phyloP scores from a whole-genome alignment of 2,113 vertebrate genomes.

The Lepus timidus region DNA sequence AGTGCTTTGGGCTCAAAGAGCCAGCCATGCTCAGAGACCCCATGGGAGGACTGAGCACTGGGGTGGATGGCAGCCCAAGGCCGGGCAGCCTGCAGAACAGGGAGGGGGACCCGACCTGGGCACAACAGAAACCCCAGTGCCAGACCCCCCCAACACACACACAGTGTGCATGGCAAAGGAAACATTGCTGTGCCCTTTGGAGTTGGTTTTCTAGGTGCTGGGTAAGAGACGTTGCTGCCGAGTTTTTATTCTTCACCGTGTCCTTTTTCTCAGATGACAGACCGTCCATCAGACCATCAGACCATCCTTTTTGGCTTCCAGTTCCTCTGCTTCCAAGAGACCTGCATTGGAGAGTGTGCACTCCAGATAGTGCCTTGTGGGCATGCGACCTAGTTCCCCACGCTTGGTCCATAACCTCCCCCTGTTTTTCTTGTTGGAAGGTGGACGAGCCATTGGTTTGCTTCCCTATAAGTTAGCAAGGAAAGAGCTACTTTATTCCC shows the following conservation, averaged over 20 bases:
- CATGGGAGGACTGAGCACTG: background rate
- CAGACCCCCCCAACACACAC: no score
- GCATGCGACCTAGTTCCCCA: background rate
- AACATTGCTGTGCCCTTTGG: background rate
- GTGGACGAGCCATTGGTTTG: background rate
- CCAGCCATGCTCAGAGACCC: background rate
- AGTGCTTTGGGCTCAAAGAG: background rate
- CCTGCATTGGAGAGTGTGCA: background rate
- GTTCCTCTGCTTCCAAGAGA: background rate
- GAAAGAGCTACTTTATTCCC: slow-evolving; percentile 55
- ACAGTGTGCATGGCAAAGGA: background rate
- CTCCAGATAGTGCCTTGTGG: fast-evolving
- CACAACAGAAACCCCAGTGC: background rate
- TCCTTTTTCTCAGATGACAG: background rate
- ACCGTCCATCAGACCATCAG: fast-evolving
- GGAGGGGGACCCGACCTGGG: fast-evolving
- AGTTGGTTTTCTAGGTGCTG: background rate
- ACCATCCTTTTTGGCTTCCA: background rate
- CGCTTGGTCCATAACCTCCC: background rate
- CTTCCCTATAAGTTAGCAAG: slow-evolving; percentile 44
- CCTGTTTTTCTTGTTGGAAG: slow-evolving; percentile 11
- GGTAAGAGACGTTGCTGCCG: background rate
- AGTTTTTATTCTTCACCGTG: background rate
- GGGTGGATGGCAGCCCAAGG: background rate
- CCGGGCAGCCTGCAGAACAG: background rate